Evolutionary conservation across 2,888 invertebrate genomes (phyloP).

Genomic region (Tupiocoris notatus): DNA sequence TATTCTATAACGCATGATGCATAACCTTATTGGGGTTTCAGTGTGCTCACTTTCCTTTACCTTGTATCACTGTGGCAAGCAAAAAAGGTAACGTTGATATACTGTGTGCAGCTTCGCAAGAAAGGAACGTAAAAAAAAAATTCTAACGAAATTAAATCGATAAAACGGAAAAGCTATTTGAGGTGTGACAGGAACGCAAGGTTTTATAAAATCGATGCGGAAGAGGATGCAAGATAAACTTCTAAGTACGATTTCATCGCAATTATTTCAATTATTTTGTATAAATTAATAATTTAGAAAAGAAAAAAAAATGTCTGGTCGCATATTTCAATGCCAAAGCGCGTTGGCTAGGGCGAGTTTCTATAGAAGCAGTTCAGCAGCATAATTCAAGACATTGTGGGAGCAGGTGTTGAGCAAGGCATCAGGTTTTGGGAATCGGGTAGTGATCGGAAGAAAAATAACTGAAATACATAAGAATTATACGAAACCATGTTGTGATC

Average conservation of each 20-base stretch:
- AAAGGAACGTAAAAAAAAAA: conserved; percentile 5
- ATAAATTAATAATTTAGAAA: too few species aligned
- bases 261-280: too few species aligned
- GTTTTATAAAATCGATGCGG: background rate
- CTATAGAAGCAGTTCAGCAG: background rate
- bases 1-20: conserved; percentile 28
- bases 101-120: conserved; percentile 28
- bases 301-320: too few species aligned
- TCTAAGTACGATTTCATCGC: too few species aligned
- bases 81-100: conserved; percentile 31
- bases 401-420: too few species aligned
- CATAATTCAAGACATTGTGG: too few species aligned
- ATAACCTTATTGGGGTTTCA: conserved; percentile 12
- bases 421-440: too few species aligned
- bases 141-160: conserved; percentile 5
- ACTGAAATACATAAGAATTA: too few species aligned
- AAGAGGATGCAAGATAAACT: conserved; percentile 9
- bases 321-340: too few species aligned
- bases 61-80: conserved; percentile 44
- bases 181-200: background rate
- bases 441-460: too few species aligned
- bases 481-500: too few species aligned
- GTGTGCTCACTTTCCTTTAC: conserved; percentile 38
- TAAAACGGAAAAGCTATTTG: background rate
- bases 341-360: too few species aligned